Percentiles rank a stretch among this genome's conserved stretches.
phyloP scores from a whole-genome alignment of 2,113 vertebrate genomes.

The Grantiella picta region DNA sequence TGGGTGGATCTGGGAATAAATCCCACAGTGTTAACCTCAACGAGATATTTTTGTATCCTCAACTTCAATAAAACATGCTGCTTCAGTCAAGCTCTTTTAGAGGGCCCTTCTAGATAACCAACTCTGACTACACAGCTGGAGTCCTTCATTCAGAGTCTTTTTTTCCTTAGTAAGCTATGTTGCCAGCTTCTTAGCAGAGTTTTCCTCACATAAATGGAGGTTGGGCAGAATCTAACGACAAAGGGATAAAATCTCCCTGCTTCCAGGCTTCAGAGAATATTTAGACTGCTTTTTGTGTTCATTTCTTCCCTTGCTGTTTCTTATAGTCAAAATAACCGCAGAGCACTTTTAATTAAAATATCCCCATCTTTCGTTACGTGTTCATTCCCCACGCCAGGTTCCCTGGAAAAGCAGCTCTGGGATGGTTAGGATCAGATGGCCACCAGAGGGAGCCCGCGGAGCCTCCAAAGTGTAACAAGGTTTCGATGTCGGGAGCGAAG shows the following conservation, averaged over 20 bases:
- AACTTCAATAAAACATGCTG: background rate
- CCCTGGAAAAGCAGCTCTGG: background rate
- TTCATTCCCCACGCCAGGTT: background rate
- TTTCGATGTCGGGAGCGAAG: fast-evolving
- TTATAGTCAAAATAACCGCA: fast-evolving
- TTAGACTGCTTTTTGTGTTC: background rate
- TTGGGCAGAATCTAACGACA: background rate
- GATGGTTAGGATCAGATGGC: background rate
- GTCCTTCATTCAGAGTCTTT: background rate
- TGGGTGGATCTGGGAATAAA: background rate
- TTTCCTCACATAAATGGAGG: background rate
- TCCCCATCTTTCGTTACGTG: fast-evolving
- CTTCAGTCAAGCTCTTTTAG: background rate
- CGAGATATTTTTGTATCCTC: background rate
- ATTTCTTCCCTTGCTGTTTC: background rate
- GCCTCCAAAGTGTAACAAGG: fast-evolving
- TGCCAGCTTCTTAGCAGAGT: background rate
- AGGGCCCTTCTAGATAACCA: background rate
- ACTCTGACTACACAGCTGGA: background rate
- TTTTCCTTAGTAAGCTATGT: background rate
- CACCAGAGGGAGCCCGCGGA: background rate
- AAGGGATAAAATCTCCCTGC: background rate
- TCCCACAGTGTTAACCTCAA: background rate
- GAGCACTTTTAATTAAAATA: background rate
- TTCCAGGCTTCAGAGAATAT: background rate